Evolutionary conservation across 2,113 vertebrate species (phyloP).

Genomic region (Lathamus discolor): DNA sequence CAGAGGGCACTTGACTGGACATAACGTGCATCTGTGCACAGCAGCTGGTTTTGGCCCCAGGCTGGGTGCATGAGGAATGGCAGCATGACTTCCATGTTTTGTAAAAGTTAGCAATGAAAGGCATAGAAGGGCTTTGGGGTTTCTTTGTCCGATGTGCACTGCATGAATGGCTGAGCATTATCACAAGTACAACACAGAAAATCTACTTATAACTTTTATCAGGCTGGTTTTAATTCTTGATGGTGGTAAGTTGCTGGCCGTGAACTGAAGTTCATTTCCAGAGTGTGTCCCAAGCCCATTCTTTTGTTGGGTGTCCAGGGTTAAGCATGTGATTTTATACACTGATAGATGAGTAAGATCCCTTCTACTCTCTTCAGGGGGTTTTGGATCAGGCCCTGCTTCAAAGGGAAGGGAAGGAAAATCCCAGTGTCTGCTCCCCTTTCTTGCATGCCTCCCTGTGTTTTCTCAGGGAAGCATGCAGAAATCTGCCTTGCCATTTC

Average conservation of each 20-base stretch:
- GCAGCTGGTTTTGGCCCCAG: neutral
- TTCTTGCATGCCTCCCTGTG: rapidly evolving
- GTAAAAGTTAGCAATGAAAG: neutral
- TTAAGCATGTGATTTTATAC: neutral
- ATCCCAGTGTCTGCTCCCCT: neutral
- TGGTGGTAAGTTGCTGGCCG: neutral
- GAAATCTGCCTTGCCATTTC: neutral
- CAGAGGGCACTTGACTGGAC: neutral
- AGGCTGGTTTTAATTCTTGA: neutral
- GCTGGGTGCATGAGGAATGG: neutral
- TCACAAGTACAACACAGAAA: neutral
- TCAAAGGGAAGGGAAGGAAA: neutral
- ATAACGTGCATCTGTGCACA: neutral
- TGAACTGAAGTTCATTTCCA: neutral
- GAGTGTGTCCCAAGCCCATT: neutral
- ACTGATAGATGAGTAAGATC: neutral
- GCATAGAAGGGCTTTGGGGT: neutral
- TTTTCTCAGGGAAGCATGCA: neutral
- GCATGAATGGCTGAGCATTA: neutral
- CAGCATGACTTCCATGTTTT: neutral
- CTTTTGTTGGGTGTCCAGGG: neutral
- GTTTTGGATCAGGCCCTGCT: neutral
- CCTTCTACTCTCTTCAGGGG: neutral
- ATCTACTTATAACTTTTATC: rapidly evolving
- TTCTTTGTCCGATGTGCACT: neutral